These are phyloP conservation scores for Amphipyra tragopoginis DNA, from an alignment of 2,888 invertebrate genomes.

Conservation along the genomic window DNA sequence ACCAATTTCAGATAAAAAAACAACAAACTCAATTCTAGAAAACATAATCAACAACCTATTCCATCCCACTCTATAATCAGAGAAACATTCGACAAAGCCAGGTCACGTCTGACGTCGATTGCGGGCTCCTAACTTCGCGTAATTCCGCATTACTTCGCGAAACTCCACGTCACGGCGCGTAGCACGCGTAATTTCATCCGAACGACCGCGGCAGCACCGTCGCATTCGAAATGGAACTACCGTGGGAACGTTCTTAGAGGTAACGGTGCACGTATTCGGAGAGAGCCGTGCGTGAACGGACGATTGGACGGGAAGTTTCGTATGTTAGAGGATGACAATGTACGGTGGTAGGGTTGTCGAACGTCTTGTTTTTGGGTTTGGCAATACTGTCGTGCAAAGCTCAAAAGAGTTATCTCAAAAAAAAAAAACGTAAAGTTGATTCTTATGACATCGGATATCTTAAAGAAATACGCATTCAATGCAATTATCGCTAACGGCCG, in stretches of 20 bases:
- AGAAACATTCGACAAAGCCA: conserved; percentile 9
- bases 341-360: background rate
- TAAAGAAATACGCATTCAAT: too few species aligned
- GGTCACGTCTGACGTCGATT: conserved; percentile 35
- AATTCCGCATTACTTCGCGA: conserved; percentile 20
- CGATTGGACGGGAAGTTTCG: conserved; percentile 10
- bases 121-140: conserved; percentile 23
- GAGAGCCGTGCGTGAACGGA: conserved; percentile 30
- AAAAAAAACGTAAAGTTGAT: too few species aligned
- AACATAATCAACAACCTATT: too few species aligned
- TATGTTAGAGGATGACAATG: background rate
- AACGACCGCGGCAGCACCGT: conserved; percentile 23
- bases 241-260: conserved; percentile 4
- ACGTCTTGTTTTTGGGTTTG: background rate
- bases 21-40: too few species aligned
- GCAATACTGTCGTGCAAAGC: too few species aligned
- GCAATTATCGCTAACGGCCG: too few species aligned
- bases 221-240: conserved; percentile 40
- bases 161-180: conserved; percentile 19
- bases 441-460: too few species aligned
- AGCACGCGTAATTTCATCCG: conserved; percentile 35
- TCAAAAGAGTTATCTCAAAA: too few species aligned
- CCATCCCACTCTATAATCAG: conserved; percentile 9
- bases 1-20: too few species aligned
- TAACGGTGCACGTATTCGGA: conserved; percentile 17